phyloP scores from a whole-genome alignment of 1,140 invertebrate species.

The Achatina immaculata region DNA sequence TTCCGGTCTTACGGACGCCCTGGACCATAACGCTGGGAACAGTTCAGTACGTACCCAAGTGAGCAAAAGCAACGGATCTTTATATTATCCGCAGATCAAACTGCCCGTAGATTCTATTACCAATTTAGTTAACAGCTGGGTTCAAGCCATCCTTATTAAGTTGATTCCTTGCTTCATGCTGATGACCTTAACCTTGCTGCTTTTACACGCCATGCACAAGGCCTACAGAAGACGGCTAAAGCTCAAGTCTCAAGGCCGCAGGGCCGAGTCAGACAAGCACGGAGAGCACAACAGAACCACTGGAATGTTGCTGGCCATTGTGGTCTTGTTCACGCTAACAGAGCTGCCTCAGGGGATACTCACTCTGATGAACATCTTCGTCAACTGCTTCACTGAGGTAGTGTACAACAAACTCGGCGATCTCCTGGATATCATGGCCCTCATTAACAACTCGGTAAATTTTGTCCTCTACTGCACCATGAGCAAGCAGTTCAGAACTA shows the following conservation, averaged over 20 bases:
- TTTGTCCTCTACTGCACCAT: slow-evolving; percentile 95
- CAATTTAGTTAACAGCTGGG: slow-evolving; percentile 61
- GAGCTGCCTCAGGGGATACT: slow-evolving; percentile 81
- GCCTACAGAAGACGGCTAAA: slow-evolving; percentile 67
- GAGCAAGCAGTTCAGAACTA: slow-evolving; percentile 91
- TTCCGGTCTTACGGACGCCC: background rate
- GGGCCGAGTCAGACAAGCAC: slow-evolving; percentile 65
- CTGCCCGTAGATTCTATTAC: slow-evolving; percentile 3
- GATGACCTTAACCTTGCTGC: slow-evolving; percentile 70
- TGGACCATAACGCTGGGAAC: background rate
- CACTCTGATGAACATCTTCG: slow-evolving; percentile 56
- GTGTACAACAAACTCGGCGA: slow-evolving; percentile 81
- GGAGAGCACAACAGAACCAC: slow-evolving; percentile 86
- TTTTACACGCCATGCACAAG: slow-evolving; percentile 71
- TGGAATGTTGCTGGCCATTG: slow-evolving; percentile 88
- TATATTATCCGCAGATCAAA: background rate
- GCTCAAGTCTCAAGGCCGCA: slow-evolving; percentile 63
- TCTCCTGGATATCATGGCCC: slow-evolving; percentile 89
- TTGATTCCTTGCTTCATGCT: slow-evolving; percentile 73
- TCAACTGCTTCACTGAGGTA: slow-evolving; percentile 53
- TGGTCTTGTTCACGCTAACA: slow-evolving; percentile 87
- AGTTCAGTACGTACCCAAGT: background rate
- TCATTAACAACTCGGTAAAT: slow-evolving; percentile 92
- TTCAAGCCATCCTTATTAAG: slow-evolving; percentile 67
- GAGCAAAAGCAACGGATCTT: background rate